Evolutionary conservation across 2,797 vertebrate species (phyloP), one percentile per base, ranked within the genome.

Genomic region (Huso huso): DNA sequence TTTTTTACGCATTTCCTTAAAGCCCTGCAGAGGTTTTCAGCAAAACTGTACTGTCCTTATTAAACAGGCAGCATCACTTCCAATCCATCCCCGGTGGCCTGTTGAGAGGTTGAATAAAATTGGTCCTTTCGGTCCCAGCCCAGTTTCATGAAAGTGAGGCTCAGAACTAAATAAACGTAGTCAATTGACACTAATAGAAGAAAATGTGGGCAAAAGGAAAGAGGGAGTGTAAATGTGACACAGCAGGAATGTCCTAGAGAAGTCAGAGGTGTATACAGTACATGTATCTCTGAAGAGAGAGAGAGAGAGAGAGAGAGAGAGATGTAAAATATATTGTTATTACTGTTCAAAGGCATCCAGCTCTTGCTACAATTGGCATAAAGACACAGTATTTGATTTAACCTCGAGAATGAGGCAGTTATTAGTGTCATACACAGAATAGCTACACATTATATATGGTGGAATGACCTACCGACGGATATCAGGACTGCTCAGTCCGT

Each of bases 401-500:
- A 37, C 23, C 23, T 37, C 23, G 23, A 37, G 23, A 37, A 37
- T 37, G 23, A 37, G 23, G 23, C 23, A 37, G 4, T 4, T 53
- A 12, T 58, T 58, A 58, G 9, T 10, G 11, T 58, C 13, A 58
- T 7, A 58, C 7, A 13, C 7, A 11, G 12, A 13, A 58, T 58
- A 58, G 2, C 4, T 58, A n/a, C 51, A 53, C 8, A 8, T 52
- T 11, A 8, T 2, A 52, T 52, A 52, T 11, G 8, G 11, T 8
- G 4, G 51, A 53, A 53, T 53, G 8, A 53, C 53, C 61, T 52
- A 8, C 75, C 66, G 67, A 8, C 63, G 55, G 61, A 62, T 18
- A 18, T 18, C 18, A 18, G 18, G 18, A 18, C 18, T 18, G 18
- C 18, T 18, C 18, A 18, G 18, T 18, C 18, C 18, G 18, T 18